These are phyloP conservation scores for Xestoiulus laeticollis DNA, from an alignment of 2,888 invertebrate genomes.

Conservation along the genomic window DNA sequence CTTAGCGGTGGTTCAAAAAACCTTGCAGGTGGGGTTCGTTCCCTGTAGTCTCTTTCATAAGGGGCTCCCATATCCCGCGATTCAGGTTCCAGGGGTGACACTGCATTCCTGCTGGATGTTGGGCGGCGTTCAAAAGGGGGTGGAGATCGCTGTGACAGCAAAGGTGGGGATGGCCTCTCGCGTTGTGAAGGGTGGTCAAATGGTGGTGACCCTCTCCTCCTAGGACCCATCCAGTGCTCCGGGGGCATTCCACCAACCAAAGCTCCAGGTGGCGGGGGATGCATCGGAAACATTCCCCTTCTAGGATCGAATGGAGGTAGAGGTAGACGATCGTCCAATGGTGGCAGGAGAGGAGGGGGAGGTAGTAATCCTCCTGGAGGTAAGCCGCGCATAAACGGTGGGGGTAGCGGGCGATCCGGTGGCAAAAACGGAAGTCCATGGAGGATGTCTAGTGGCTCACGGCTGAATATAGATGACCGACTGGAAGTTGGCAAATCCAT, in stretches of 20 bases:
- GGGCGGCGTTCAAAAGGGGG: conserved; percentile 27
- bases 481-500: conserved; percentile 52
- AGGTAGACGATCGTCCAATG: neutral
- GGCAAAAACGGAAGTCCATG: conserved; percentile 35
- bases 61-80: neutral
- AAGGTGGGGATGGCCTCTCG: neutral
- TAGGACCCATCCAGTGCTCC: conserved; percentile 22
- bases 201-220: neutral
- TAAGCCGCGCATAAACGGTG: conserved; percentile 20
- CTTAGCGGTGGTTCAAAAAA: neutral
- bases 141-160: conserved; percentile 1
- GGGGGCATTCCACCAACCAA: neutral
- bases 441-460: conserved; percentile 18
- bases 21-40: conserved; percentile 33
- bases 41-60: conserved; percentile 25
- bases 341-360: conserved; percentile 36
- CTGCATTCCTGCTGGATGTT: neutral
- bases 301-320: conserved; percentile 39
- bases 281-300: conserved; percentile 17
- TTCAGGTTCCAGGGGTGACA: neutral
- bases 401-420: conserved; percentile 47
- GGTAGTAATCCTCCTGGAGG: conserved; percentile 32
- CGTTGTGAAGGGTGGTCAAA: conserved; percentile 7
- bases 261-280: conserved; percentile 34
- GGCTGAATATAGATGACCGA: conserved; percentile 46